Percentiles rank a stretch among this genome's conserved stretches.
phyloP scores from a whole-genome alignment of 2,113 vertebrate genomes.

The Apteryx mantelli region DNA sequence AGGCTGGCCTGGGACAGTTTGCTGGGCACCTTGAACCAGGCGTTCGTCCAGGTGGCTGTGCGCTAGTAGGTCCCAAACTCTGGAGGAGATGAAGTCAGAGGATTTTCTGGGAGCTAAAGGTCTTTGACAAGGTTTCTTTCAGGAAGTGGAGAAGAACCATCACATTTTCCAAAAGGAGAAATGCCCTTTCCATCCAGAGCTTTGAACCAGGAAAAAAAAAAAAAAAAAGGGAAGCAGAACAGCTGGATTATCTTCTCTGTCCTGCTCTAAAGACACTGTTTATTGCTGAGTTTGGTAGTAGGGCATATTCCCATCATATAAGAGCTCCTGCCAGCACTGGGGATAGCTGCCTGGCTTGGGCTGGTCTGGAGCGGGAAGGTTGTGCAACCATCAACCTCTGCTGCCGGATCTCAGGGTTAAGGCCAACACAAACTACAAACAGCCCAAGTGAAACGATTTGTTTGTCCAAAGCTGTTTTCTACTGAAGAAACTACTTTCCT shows the following conservation, averaged over 20 bases:
- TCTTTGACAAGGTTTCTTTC: not conserved
- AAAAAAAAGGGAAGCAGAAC: not conserved
- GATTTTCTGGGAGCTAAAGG: not conserved
- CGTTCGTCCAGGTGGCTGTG: accelerated
- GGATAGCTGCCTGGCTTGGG: not conserved
- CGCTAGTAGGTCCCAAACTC: not conserved
- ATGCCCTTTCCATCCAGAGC: not conserved
- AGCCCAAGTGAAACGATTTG: not conserved
- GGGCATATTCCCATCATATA: not conserved
- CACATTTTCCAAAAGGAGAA: not conserved
- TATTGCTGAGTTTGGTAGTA: not conserved
- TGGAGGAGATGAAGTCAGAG: not conserved
- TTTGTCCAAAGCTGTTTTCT: not conserved
- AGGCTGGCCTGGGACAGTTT: not conserved
- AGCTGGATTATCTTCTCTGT: not conserved
- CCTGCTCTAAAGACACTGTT: not conserved
- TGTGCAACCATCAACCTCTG: not conserved
- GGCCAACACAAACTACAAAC: not conserved
- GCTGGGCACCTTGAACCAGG: accelerated
- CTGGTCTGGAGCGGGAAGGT: accelerated
- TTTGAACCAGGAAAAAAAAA: not conserved
- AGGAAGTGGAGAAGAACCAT: not conserved
- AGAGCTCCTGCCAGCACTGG: not conserved
- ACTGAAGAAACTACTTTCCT: not conserved
- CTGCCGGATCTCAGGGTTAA: not conserved